Evolutionary conservation across 2,888 invertebrate species (phyloP).

Genomic region (Temnothorax rugatulus): DNA sequence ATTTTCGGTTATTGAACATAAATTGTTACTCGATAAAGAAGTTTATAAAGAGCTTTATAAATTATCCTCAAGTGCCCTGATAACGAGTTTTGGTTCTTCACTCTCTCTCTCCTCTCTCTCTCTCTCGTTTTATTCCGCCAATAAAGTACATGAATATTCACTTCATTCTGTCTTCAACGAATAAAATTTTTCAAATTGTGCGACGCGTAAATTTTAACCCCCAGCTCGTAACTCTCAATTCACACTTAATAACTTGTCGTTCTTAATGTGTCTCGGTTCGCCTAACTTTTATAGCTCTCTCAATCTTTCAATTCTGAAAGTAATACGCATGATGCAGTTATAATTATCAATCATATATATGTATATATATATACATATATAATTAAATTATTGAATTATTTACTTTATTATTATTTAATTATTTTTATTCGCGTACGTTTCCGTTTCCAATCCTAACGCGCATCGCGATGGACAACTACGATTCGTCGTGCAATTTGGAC

Average conservation of each 20-base stretch:
- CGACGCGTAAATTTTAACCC: neutral
- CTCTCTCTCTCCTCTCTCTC: neutral
- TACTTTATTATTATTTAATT: neutral
- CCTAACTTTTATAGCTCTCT: neutral
- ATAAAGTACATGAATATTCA: neutral
- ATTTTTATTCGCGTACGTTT: neutral
- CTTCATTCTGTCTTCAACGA: neutral
- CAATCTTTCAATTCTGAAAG: neutral
- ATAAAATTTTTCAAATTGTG: slow-evolving; percentile 6
- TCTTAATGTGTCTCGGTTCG: neutral
- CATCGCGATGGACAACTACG: too few relatives aligned
- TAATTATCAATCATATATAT: neutral
- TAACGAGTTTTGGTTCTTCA: slow-evolving; percentile 58
- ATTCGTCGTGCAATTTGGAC: neutral
- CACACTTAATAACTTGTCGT: neutral
- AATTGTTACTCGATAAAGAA: slow-evolving; percentile 58
- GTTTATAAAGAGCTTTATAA: slow-evolving; percentile 14
- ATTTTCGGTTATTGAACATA: neutral
- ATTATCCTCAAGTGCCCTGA: slow-evolving; percentile 23
- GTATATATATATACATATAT: neutral
- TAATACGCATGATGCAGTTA: neutral
- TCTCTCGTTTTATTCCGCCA: slow-evolving; percentile 17
- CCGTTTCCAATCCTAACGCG: neutral
- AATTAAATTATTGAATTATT: neutral
- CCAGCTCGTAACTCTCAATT: slow-evolving; percentile 8